Conservation (phyloP, 1,140 invertebrate species). For the Atta colombica region DNA sequence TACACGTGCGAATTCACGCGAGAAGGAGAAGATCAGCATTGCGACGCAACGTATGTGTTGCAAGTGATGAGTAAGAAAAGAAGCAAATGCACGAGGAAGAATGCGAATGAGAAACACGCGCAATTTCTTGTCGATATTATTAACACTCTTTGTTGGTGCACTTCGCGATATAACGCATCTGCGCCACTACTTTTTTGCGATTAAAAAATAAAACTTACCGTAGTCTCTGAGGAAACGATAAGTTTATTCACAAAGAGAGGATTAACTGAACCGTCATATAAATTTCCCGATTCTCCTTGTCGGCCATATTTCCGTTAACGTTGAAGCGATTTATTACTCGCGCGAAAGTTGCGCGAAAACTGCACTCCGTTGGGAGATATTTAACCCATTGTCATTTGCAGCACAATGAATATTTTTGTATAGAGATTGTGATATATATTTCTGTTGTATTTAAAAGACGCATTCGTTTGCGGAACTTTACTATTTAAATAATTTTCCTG, state of each 20-base stretch:
- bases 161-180: not conserved
- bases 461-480: not conserved
- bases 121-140: not conserved
- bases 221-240: constrained; percentile 4
- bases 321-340: constrained; percentile 27
- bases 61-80: not conserved
- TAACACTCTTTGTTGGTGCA: constrained; percentile 26
- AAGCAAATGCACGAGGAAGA: constrained; percentile 11
- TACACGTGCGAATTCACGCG: constrained; percentile 42
- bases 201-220: constrained; percentile 22
- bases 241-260: constrained; percentile 42
- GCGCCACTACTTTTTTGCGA: constrained; percentile 5
- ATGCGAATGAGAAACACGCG: constrained; percentile 46
- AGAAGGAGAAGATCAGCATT: constrained; percentile 8
- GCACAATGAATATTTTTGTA: not conserved
- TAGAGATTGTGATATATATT: not conserved
- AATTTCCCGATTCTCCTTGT: not conserved
- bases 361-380: not conserved
- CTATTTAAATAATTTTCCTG: not conserved
- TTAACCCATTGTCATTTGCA: not conserved
- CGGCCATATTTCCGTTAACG: constrained; percentile 31
- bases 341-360: not conserved
- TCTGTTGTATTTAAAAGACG: not conserved
- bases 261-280: constrained; percentile 28
- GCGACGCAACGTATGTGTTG: not conserved